Conservation (phyloP, 2,113 vertebrate genomes). For the Oreochromis spilurus region DNA sequence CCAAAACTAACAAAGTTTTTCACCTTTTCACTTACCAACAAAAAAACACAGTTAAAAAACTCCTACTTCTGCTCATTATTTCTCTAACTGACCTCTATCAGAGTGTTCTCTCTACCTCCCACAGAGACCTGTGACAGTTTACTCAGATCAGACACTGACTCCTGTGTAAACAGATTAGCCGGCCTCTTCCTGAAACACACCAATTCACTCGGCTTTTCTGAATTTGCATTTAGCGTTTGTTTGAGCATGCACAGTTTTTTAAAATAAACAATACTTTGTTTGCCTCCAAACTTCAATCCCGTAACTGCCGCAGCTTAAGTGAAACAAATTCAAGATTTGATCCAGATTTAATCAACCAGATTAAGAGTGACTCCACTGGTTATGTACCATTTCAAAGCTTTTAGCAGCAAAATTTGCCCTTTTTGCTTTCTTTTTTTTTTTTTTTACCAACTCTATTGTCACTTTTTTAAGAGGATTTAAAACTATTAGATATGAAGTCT, state of each 20-base stretch:
- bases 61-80: constrained; percentile 20
- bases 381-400: neutral
- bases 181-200: neutral
- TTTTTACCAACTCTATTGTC: neutral
- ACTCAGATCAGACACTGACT: constrained; percentile 12
- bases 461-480: constrained; percentile 3
- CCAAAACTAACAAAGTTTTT: neutral
- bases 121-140: constrained; percentile 31
- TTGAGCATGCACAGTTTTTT: neutral
- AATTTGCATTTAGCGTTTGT: neutral
- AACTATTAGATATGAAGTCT: constrained; percentile 17
- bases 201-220: neutral
- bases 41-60: neutral
- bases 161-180: constrained; percentile 8
- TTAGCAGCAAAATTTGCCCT: neutral
- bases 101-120: constrained; percentile 15
- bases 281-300: neutral
- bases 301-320: neutral
- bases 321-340: neutral
- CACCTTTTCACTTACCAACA: neutral
- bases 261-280: neutral
- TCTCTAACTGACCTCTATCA: constrained; percentile 10
- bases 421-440: neutral
- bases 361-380: neutral
- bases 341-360: constrained; percentile 11